Base-by-base conservation (phyloP, 2,888 invertebrate species). In the Quadriops clusia region DNA sequence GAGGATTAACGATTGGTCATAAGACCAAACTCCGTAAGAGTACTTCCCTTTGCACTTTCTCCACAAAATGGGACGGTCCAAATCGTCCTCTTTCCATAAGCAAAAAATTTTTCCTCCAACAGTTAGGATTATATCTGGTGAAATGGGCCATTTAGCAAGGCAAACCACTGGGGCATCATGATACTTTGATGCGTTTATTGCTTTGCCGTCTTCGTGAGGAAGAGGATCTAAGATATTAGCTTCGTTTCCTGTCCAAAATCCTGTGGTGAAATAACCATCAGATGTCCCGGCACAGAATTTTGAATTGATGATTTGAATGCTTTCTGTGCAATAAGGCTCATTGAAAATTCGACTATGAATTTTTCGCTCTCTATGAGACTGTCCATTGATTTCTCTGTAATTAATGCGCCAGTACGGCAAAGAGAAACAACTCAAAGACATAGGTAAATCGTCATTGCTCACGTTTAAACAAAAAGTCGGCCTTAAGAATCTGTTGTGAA, bases 131-230 rank as follows among this genome's bases (percentile, higher is more conserved):
- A 83, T 48, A 34, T 74, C 61, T 16, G 63, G 60, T 33, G 74
- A 63, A 39, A 73, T 71, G 0, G 72, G 74, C 44, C 81, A 82
- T 50, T 72, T 67, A 22, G 64, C 56, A 3, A 72, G 55, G 12
- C 65, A 58, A 1, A 70, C 63, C 25, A 84, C 56, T 1, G 79
- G 72, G 0, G 81, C 83, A 46, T 82, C 80, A 46, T 84, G 83
- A 31, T 75, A 67, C 31, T 56, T 61, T 26, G 67, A 64, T 38
- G 65, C 32, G 59, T 65, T 47, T 45, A 53, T 30, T 61, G 67
- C 55, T 23, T 47, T 51, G 3, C 61, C 51, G 3, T 44, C 44
- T 43, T 81, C 78, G 4, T 66, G 69, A 44, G 73, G 74, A 0
- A 76, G 67, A 0, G 61, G 52, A 45, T 68, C 65, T 0, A 72